Evolutionary conservation across 2,797 vertebrate species (phyloP).

Genomic region (Hippocampus kuda): DNA sequence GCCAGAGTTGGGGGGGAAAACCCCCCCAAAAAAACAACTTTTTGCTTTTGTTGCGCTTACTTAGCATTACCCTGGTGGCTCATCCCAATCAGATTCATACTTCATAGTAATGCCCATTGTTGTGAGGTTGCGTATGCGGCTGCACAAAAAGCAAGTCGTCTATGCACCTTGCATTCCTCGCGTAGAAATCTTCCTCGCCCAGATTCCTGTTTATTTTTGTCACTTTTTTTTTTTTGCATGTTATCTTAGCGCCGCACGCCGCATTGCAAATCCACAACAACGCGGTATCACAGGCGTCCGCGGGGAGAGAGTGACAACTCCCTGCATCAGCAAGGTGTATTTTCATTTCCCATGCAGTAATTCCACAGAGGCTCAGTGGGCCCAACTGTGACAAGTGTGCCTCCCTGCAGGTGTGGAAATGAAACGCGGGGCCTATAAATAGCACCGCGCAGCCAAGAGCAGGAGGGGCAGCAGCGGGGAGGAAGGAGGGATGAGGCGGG

Average conservation of each 20-base stretch:
- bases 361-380: slow-evolving; percentile 62
- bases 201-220: not conserved
- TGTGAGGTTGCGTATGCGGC: slow-evolving; percentile 5
- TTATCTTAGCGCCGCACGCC: slow-evolving; percentile 46
- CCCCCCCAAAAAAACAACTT: slow-evolving; percentile 32
- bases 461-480: slow-evolving; percentile 33
- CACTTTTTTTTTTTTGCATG: slow-evolving; percentile 12
- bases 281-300: slow-evolving; percentile 40
- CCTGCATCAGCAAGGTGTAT: slow-evolving; percentile 69
- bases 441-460: slow-evolving; percentile 55
- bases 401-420: slow-evolving; percentile 83
- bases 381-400: slow-evolving; percentile 68
- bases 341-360: slow-evolving; percentile 63
- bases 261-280: slow-evolving; percentile 44
- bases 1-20: slow-evolving; percentile 30
- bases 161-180: slow-evolving; percentile 24
- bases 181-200: slow-evolving; percentile 15
- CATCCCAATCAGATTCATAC: slow-evolving; percentile 1
- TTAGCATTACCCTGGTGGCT: slow-evolving; percentile 20
- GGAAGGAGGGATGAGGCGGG: slow-evolving; percentile 16
- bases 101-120: not conserved
- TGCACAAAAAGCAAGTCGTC: slow-evolving; percentile 34
- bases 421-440: slow-evolving; percentile 85
- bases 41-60: slow-evolving; percentile 30
- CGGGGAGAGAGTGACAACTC: slow-evolving; percentile 57